phyloP scores from a whole-genome alignment of 2,113 vertebrate species.

The Bubo bubo region DNA sequence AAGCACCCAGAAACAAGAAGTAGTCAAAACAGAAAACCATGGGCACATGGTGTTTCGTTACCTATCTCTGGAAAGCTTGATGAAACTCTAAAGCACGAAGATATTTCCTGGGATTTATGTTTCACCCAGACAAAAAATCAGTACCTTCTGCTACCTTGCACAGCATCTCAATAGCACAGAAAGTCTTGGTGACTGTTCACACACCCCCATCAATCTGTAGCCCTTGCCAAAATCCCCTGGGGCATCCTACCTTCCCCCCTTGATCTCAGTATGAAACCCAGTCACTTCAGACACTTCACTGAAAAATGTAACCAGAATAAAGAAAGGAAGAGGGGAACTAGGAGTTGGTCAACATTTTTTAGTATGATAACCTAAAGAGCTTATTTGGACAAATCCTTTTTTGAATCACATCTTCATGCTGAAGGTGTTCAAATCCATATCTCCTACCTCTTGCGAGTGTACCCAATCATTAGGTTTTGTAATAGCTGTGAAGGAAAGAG shows the following conservation, averaged over 20 bases:
- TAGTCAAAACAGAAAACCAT: neutral
- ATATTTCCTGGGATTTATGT: neutral
- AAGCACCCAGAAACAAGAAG: neutral
- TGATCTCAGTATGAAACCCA: neutral
- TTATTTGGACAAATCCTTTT: neutral
- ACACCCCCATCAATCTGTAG: neutral
- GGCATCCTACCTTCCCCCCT: neutral
- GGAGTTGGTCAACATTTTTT: neutral
- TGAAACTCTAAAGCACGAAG: neutral
- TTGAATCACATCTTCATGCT: neutral
- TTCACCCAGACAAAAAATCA: slow-evolving; percentile 13
- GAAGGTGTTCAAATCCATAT: neutral
- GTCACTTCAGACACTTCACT: neutral
- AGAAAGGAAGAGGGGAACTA: neutral
- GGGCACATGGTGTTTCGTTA: neutral
- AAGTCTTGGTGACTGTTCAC: neutral
- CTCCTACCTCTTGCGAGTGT: neutral
- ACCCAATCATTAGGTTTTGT: neutral
- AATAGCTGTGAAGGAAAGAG: neutral
- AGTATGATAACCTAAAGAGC: neutral
- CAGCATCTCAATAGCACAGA: neutral
- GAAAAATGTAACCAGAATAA: neutral
- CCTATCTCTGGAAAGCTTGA: neutral
- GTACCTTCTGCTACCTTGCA: neutral
- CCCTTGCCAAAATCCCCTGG: neutral